phyloP scores from a whole-genome alignment of 2,113 vertebrate species.

The Empidonax traillii region DNA sequence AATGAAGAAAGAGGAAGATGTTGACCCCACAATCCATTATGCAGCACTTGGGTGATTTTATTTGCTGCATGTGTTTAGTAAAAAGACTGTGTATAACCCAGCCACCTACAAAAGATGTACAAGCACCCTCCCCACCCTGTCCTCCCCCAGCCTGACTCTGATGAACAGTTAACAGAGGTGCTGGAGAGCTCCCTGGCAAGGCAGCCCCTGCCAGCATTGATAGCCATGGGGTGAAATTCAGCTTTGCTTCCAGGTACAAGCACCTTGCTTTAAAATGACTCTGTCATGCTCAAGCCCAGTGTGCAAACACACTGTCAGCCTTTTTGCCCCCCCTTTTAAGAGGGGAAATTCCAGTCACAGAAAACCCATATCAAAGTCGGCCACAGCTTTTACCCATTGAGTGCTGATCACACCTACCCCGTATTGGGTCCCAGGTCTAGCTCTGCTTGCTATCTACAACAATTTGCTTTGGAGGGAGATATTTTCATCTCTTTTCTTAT shows the following conservation, averaged over 20 bases:
- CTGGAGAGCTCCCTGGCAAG: neutral
- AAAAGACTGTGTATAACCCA: neutral
- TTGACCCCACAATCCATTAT: constrained; percentile 19
- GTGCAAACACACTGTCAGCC: neutral
- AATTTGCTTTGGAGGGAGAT: neutral
- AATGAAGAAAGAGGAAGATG: neutral
- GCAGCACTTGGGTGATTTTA: neutral
- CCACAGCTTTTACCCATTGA: neutral
- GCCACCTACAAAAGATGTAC: neutral
- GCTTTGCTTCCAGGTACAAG: neutral
- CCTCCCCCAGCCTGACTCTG: neutral
- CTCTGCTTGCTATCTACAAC: neutral
- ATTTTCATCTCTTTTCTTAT: neutral
- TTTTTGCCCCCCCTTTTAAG: neutral
- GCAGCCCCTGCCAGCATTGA: neutral
- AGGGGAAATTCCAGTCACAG: neutral
- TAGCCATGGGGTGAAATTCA: neutral
- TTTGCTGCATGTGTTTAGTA: neutral
- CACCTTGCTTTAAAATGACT: neutral
- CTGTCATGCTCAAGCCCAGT: neutral
- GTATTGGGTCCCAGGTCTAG: neutral
- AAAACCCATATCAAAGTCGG: neutral
- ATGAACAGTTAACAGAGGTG: neutral
- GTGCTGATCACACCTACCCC: neutral
- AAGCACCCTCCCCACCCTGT: neutral